Evolutionary conservation across 1,140 invertebrate genomes (phyloP).

Genomic region (Panulirus ornatus): DNA sequence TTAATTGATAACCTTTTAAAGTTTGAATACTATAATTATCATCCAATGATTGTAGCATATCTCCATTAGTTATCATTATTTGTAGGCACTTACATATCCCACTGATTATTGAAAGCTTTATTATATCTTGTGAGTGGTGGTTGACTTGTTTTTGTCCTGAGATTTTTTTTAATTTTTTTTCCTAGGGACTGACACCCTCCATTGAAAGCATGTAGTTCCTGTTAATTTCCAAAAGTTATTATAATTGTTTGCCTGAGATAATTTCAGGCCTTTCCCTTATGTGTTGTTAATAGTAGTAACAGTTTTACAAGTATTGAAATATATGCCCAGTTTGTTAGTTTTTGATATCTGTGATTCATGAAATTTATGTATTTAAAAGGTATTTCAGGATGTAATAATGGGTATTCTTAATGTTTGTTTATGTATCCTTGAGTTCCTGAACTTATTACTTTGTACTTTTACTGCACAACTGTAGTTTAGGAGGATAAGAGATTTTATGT

Average conservation of each 20-base stretch:
- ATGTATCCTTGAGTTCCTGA: too few species aligned
- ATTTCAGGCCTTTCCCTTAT: not conserved
- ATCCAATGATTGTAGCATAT: not conserved
- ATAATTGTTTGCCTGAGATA: not conserved
- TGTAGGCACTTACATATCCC: conserved; percentile 2
- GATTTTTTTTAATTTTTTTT: not conserved
- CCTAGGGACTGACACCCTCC: not conserved
- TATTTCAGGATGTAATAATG: conserved; percentile 53
- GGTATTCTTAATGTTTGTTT: conserved; percentile 41
- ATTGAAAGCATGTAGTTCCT: not conserved
- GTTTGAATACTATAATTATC: not conserved
- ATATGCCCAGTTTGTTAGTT: conserved; percentile 51
- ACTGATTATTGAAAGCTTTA: conserved; percentile 16
- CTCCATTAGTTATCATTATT: conserved; percentile 19
- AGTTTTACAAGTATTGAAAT: conserved; percentile 44
- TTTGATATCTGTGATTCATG: conserved; percentile 56
- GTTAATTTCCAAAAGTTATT: not conserved
- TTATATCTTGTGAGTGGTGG: not conserved
- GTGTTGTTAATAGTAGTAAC: not conserved
- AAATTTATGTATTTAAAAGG: conserved; percentile 53
- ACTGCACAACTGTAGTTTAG: too few species aligned
- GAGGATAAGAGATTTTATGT: too few species aligned
- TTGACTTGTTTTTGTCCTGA: not conserved
- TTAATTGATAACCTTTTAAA: conserved; percentile 4
- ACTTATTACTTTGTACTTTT: too few species aligned